Evolutionary conservation across 2,888 invertebrate genomes (phyloP).

Genomic region (Tolmerus cingulatus): DNA sequence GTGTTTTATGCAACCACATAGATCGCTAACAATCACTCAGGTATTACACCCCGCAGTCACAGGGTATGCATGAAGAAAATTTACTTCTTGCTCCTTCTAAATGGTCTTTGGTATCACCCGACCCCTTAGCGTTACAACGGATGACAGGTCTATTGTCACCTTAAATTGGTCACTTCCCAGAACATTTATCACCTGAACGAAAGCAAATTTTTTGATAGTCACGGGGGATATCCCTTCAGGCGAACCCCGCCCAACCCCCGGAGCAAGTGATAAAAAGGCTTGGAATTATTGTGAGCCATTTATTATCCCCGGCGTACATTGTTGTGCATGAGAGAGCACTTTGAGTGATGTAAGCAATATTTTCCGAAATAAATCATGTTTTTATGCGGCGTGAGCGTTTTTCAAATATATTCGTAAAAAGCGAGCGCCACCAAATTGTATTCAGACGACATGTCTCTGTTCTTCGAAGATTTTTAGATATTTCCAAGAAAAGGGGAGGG

Average conservation of each 20-base stretch:
- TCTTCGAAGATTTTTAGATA: not conserved
- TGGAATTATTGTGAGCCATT: constrained; percentile 32
- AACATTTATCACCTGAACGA: constrained; percentile 30
- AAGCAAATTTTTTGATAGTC: constrained; percentile 31
- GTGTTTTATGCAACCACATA: not conserved
- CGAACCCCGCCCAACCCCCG: not conserved
- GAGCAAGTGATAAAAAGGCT: constrained; percentile 23
- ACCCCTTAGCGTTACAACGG: not conserved
- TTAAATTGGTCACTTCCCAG: constrained; percentile 10
- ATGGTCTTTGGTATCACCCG: not conserved
- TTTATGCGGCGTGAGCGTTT: not conserved
- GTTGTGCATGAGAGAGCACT: constrained; percentile 20
- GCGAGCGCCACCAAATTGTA: not conserved
- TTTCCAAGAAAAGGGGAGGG: not conserved
- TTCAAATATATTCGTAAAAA: not conserved
- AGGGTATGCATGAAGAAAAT: not conserved
- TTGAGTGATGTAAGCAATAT: constrained; percentile 29
- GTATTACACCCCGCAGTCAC: not conserved
- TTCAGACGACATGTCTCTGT: not conserved
- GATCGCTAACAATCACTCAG: not conserved
- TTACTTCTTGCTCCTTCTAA: not conserved
- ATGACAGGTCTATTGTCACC: constrained; percentile 7
- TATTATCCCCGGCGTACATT: not conserved
- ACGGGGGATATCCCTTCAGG: not conserved
- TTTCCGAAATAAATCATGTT: constrained; percentile 4